A percentile compares a stretch with the other conserved stretches of the same genome.
Evolutionary conservation across 2,797 vertebrate genomes (phyloP).

Genomic region (Macropodus opercularis): DNA sequence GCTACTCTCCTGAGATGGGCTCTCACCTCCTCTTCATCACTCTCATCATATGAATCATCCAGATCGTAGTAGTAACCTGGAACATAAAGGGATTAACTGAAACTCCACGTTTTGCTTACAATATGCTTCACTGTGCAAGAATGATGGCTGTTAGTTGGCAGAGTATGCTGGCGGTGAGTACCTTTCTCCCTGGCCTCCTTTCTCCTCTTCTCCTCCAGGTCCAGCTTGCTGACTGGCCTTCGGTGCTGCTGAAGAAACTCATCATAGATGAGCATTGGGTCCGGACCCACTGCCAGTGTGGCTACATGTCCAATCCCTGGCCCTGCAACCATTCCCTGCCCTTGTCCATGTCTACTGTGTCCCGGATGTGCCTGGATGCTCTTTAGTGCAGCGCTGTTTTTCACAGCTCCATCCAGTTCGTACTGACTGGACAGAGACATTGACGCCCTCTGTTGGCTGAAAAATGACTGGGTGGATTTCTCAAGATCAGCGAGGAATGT

Average conservation of each 20-base stretch:
- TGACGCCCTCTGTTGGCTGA: constrained; percentile 89
- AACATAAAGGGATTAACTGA: constrained; percentile 32
- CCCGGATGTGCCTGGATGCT: constrained; percentile 69
- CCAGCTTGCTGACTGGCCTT: constrained; percentile 93
- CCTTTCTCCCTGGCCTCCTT: constrained; percentile 95
- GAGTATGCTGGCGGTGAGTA: constrained; percentile 44
- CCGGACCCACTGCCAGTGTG: constrained; percentile 69
- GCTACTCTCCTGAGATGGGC: constrained; percentile 94
- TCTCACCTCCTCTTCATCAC: constrained; percentile 95
- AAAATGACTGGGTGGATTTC: constrained; percentile 90
- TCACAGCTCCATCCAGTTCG: constrained; percentile 80
- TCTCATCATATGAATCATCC: constrained; percentile 97
- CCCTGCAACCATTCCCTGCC: constrained; percentile 38
- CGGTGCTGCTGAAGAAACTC: constrained; percentile 94
- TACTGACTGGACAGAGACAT: constrained; percentile 83
- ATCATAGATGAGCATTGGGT: constrained; percentile 88
- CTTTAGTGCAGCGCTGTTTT: constrained; percentile 83
- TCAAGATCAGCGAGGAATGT: constrained; percentile 94
- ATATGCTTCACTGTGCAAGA: not conserved
- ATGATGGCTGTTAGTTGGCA: not conserved
- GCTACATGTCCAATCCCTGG: constrained; percentile 60
- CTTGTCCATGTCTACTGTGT: constrained; percentile 67
- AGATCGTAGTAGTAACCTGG: constrained; percentile 97
- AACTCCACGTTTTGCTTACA: constrained; percentile 13
- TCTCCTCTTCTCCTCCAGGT: constrained; percentile 92